Base-by-base conservation (phyloP, 64 coral and sea anemone genomes). In the Catalaphyllia jardinei region DNA sequence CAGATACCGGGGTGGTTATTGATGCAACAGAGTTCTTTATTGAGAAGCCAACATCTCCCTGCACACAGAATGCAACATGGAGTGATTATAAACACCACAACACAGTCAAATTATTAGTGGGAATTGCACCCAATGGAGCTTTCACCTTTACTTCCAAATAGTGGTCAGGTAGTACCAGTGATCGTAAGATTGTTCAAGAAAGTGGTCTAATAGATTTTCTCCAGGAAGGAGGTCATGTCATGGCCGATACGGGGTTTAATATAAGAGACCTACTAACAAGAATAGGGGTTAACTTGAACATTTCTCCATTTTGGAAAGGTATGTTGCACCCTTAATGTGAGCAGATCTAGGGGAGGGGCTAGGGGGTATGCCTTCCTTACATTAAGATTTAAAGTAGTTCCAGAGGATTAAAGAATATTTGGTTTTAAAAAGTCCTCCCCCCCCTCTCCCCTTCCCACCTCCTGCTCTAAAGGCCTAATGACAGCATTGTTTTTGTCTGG, bases 51-150 rank as follows among this genome's bases (percentile, higher is more conserved):
- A 89, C 88, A 42, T 79, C 88, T 3, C 88, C 76, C 0, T 50
- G 88, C 80, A 63, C 60, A 28, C 88, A 89, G 33, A 31, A 29
- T 22, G 49, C 88, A 1, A 87, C 84, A 10, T 87, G 84, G 69
- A 74, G 65, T 63, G 74, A 88, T 19, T 88, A 77, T 15, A 89
- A 79, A 79, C 87, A 89, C 31, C 87, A 89, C 18, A 89, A 89
- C 18, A 67, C 87, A 11, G 4, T 89, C 3, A 89, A 89, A 63
- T 29, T 69, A 31, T 49, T 89, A 9, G 42, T 78, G 1, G 24
- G 75, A 52, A 42, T 76, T 76, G 74, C 74, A 38, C 74, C 74
- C 15, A 38, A 28, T 76, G 74, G 31, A 76, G 29, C 74, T 38
- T 76, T 76, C 19, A 76, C 74, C 31, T 76, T 31, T 42, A 71